phyloP scores from a whole-genome alignment of 1,140 invertebrate species.

The Ips nitidus region DNA sequence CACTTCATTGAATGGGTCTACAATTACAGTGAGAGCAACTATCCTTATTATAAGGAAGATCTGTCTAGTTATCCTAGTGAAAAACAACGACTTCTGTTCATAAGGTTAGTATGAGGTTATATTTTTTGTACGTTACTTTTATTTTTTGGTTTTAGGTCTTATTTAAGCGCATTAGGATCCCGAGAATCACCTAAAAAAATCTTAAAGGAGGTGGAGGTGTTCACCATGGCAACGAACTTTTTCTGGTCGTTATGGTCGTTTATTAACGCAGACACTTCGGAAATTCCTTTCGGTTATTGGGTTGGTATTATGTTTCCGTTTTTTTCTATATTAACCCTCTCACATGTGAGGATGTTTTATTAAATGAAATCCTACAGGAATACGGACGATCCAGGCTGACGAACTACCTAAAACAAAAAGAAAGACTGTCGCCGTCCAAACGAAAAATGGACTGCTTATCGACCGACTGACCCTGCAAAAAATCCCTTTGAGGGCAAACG shows the following conservation, averaged over 20 bases:
- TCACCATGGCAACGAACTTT: constrained; percentile 86
- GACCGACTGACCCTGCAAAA: neutral
- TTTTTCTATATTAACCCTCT: neutral
- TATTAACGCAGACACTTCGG: constrained; percentile 81
- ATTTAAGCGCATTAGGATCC: constrained; percentile 44
- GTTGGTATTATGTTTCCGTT: constrained; percentile 59
- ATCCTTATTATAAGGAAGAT: constrained; percentile 76
- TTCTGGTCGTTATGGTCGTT: constrained; percentile 92
- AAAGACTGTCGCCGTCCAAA: constrained; percentile 29
- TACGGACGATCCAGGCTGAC: constrained; percentile 53
- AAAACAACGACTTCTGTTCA: constrained; percentile 68
- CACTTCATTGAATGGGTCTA: constrained; percentile 95
- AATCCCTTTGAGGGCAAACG: no score
- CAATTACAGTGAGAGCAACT: constrained; percentile 78
- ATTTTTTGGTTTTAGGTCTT: constrained; percentile 30
- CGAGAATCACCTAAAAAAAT: constrained; percentile 63
- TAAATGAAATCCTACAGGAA: constrained; percentile 44
- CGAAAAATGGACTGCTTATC: constrained; percentile 1
- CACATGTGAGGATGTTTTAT: neutral
- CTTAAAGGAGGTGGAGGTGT: constrained; percentile 77
- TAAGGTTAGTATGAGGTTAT: constrained; percentile 23
- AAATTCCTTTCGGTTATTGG: constrained; percentile 94
- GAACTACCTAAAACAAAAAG: constrained; percentile 51
- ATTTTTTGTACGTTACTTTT: neutral
- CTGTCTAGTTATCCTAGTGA: constrained; percentile 70